Conservation (phyloP, 2,888 invertebrate species). For the Cartodere bifasciata region DNA sequence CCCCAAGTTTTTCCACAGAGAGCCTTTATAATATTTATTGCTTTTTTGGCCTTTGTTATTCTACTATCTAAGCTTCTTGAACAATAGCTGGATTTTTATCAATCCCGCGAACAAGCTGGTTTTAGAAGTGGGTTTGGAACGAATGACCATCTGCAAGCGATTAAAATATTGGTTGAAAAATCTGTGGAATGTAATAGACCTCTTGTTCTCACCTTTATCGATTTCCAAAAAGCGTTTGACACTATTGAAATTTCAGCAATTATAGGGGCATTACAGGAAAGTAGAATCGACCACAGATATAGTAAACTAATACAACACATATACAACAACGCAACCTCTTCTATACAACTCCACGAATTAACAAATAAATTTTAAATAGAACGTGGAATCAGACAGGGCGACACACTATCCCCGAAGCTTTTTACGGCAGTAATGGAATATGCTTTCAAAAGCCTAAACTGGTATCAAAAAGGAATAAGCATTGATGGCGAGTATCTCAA, state of each 20-base stretch:
- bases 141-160: constrained; percentile 5
- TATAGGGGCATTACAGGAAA: not conserved
- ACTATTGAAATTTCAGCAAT: constrained; percentile 1
- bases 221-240: constrained; percentile 5
- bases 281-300: constrained; percentile 4
- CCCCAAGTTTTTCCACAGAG: no score
- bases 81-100: constrained; percentile 15
- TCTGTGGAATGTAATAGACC: constrained; percentile 3
- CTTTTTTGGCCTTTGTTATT: no score
- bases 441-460: no score
- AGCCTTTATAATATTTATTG: no score
- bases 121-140: constrained; percentile 3
- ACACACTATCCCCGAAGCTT: no score
- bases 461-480: no score
- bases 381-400: constrained; percentile 3
- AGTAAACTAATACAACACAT: constrained; percentile 2
- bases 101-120: constrained; percentile 6
- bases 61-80: no score
- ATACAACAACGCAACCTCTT: constrained; percentile 4
- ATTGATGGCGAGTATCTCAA: no score
- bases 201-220: constrained; percentile 3
- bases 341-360: not conserved
- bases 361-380: constrained; percentile 1
- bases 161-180: constrained; percentile 1
- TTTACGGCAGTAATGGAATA: no score